These are phyloP conservation scores for Leistus spinibarbis DNA, from an alignment of 2,888 invertebrate genomes.

Conservation along the genomic window DNA sequence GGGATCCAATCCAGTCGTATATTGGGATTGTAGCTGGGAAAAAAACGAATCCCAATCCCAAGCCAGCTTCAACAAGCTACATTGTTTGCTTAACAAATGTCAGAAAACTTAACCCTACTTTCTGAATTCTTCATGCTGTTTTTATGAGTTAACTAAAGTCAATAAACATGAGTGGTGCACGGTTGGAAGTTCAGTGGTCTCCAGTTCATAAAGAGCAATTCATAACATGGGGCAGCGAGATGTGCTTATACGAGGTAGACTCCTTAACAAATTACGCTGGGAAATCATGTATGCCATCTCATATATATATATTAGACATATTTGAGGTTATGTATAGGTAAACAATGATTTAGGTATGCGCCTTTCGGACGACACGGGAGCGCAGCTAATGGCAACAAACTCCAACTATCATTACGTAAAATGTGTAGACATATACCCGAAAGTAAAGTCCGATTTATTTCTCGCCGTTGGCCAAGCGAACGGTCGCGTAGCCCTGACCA, in stretches of 20 bases:
- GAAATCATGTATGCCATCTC: slow-evolving; percentile 38
- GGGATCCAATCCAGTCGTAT: too few species aligned
- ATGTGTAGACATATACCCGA: slow-evolving; percentile 86
- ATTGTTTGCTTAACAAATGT: too few species aligned
- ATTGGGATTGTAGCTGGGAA: too few species aligned
- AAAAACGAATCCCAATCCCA: too few species aligned
- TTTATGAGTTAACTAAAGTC: too few species aligned
- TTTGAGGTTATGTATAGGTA: slow-evolving; percentile 10
- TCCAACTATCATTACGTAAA: slow-evolving; percentile 79
- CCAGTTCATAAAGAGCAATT: slow-evolving; percentile 80
- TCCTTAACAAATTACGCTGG: slow-evolving; percentile 63
- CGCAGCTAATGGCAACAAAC: slow-evolving; percentile 74
- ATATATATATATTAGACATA: slow-evolving; percentile 39
- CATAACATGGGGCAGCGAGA: slow-evolving; percentile 89
- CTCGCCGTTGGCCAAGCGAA: slow-evolving; percentile 88
- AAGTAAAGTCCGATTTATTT: slow-evolving; percentile 75
- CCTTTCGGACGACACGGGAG: slow-evolving; percentile 72
- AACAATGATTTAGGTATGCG: slow-evolving; percentile 63
- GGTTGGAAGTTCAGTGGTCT: slow-evolving; percentile 87
- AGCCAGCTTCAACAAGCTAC: too few species aligned
- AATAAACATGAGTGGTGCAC: slow-evolving; percentile 54
- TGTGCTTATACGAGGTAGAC: slow-evolving; percentile 82
- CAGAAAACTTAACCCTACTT: too few species aligned
- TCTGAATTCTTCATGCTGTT: too few species aligned
- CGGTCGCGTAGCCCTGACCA: slow-evolving; percentile 84